These are phyloP conservation scores for Carpatolechia fugitivella DNA, from an alignment of 2,888 invertebrate species.

Conservation along the genomic window DNA sequence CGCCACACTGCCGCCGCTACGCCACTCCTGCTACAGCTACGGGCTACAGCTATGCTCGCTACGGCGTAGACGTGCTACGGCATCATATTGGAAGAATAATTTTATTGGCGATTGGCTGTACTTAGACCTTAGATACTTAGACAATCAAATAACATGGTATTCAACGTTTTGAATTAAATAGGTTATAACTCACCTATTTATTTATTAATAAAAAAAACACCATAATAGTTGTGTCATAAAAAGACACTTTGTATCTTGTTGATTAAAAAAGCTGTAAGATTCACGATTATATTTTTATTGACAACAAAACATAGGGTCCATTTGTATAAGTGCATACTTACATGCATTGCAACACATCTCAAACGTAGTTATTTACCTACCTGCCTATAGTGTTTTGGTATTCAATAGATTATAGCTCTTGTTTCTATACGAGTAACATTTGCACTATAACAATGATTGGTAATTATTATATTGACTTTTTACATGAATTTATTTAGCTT, in stretches of 20 bases:
- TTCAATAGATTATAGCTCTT: conserved; percentile 7
- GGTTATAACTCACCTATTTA: too few species aligned
- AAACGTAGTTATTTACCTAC: background rate
- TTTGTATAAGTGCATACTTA: conserved; percentile 30
- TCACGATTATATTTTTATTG: conserved; percentile 58
- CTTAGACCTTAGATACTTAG: too few species aligned
- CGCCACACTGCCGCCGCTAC: too few species aligned
- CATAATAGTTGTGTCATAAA: background rate
- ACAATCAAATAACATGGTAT: too few species aligned
- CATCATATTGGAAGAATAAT: too few species aligned
- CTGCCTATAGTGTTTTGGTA: background rate
- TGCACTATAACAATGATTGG: background rate
- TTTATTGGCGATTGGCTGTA: too few species aligned
- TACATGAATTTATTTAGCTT: background rate
- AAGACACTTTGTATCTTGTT: background rate
- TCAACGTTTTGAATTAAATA: too few species aligned
- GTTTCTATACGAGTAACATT: background rate
- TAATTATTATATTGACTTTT: background rate
- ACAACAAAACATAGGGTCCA: conserved; percentile 62
- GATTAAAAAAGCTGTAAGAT: background rate
- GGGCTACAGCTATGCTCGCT: too few species aligned
- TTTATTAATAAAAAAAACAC: too few species aligned
- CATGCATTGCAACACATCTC: conserved; percentile 30
- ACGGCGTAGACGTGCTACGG: too few species aligned
- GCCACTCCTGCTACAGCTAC: too few species aligned